Evolutionary conservation across 2,113 vertebrate genomes (phyloP), one percentile per base, ranked within the genome.

Genomic region (Dicrurus megarhynchus): DNA sequence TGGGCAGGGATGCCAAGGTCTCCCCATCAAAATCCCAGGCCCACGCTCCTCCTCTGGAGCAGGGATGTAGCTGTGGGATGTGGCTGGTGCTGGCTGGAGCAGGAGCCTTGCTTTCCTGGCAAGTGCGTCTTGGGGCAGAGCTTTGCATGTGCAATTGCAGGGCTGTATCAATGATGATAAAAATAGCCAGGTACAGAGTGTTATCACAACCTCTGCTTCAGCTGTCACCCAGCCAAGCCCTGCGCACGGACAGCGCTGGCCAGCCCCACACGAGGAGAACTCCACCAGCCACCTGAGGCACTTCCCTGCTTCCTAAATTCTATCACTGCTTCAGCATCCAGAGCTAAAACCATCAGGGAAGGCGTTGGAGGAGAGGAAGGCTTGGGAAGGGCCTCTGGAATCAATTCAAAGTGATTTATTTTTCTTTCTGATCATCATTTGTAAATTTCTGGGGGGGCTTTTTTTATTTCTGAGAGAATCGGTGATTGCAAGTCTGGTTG

Each of bases 131-230:
- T 77, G 84, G 2, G 23, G 61, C 63, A 75, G 74, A 89, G 41
- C 78, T 87, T 35, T 95, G 75, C 70, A 32, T 42, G 42, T 74
- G 68, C 85, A 90, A 78, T 67, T 86, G 79, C 79, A 56, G 85
- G 1, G 1, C 79, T 84, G 1, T 93, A 92, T 91, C 92, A 88
- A 23, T 13, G 79, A 33, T 71, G 95, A 94, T 86, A 91, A 95
- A 94, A 96, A 94, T n/a, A 95, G 76, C 68, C 85, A 19, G 70
- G 75, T 94, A 93, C 83, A 90, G 35, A 64, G 85, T 68, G 85
- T 92, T 97, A 86, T 70, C 92, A 44, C 46, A 88, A 90, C 56
- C 92, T 90, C 88, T 93, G 65, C 83, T 74, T 85, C 28, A 68
- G 92, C 83, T 96, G 95, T 86, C 90, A 93, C 35, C 44, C 64